These are phyloP conservation scores for Drosophila quadrilineata DNA, from an alignment of 1,140 invertebrate species.

Conservation along the genomic window DNA sequence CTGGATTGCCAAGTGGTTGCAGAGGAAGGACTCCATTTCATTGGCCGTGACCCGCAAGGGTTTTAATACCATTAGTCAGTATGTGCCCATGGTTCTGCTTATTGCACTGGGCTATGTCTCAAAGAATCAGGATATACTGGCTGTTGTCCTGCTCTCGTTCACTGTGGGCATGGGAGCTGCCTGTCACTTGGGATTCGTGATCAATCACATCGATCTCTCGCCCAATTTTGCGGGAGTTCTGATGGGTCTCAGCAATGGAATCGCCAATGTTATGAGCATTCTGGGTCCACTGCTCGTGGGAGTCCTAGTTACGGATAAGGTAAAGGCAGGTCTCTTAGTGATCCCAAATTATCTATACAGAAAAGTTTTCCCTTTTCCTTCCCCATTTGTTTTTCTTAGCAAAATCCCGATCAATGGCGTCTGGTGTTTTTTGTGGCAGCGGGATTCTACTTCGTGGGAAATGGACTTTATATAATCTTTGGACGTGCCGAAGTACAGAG, in stretches of 20 bases:
- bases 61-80: slow-evolving; percentile 85
- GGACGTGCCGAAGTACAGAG: slow-evolving; percentile 84
- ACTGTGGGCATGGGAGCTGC: slow-evolving; percentile 90
- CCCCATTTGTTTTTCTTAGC: slow-evolving; percentile 62
- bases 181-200: slow-evolving; percentile 86
- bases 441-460: slow-evolving; percentile 86
- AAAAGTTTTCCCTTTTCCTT: no score
- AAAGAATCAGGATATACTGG: slow-evolving; percentile 81
- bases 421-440: slow-evolving; percentile 89
- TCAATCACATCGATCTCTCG: slow-evolving; percentile 89
- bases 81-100: slow-evolving; percentile 85
- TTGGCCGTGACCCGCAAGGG: slow-evolving; percentile 85
- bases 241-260: slow-evolving; percentile 88
- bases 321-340: no score
- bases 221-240: slow-evolving; percentile 90
- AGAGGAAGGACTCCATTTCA: slow-evolving; percentile 83
- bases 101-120: slow-evolving; percentile 85
- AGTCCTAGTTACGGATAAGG: slow-evolving; percentile 85
- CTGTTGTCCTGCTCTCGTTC: slow-evolving; percentile 84
- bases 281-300: slow-evolving; percentile 86
- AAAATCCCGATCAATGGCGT: slow-evolving; percentile 85
- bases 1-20: slow-evolving; percentile 83
- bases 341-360: no score
- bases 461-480: slow-evolving; percentile 87
- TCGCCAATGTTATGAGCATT: slow-evolving; percentile 88